These are phyloP conservation scores for Orussus abietinus DNA, from an alignment of 1,140 invertebrate genomes.

Conservation along the genomic window DNA sequence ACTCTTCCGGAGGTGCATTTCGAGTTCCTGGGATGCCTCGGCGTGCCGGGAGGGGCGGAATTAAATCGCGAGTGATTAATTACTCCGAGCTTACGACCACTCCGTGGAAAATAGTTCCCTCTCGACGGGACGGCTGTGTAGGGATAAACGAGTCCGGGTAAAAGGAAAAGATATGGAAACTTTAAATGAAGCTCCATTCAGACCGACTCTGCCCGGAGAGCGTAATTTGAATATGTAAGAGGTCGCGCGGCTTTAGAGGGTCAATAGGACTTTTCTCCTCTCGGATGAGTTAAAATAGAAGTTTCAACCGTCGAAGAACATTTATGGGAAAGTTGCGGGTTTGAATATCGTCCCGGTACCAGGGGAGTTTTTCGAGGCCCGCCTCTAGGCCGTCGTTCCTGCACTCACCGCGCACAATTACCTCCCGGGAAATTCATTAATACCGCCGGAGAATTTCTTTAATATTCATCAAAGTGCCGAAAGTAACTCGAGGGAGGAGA, in stretches of 20 bases:
- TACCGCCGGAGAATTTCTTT: too few species aligned
- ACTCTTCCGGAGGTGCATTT: too few species aligned
- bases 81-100: conserved; percentile 14
- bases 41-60: too few species aligned
- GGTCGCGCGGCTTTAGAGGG: conserved; percentile 12
- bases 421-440: too few species aligned
- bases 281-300: conserved; percentile 22
- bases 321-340: too few species aligned
- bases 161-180: conserved; percentile 12
- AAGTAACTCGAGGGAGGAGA: too few species aligned
- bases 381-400: too few species aligned
- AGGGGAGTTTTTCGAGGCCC: too few species aligned
- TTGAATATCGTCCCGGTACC: too few species aligned
- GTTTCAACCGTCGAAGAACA: conserved; percentile 14
- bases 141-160: conserved; percentile 13
- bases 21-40: too few species aligned
- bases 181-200: conserved; percentile 26
- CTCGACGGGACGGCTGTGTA: conserved; percentile 4
- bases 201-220: conserved; percentile 10
- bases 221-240: conserved; percentile 28
- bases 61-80: conserved; percentile 16
- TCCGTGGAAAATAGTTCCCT: conserved; percentile 3
- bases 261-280: conserved; percentile 22
- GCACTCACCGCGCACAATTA: too few species aligned
- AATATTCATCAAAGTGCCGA: too few species aligned